Conservation (phyloP, 1,140 invertebrate species). For the Geopemphigus sp. region DNA sequence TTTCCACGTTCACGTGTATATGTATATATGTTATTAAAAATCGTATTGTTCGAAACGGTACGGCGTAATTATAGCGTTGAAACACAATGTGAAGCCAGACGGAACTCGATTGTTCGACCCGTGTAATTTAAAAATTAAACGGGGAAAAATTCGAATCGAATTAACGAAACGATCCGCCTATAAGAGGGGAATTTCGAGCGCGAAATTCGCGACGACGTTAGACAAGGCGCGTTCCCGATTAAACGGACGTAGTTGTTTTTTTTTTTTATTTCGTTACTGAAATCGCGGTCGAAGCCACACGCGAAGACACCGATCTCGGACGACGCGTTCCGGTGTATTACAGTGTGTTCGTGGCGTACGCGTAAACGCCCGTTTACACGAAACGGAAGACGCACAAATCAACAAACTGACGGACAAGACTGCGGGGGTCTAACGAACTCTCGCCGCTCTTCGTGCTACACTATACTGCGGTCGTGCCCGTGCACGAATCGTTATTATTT, state of each 20-base stretch:
- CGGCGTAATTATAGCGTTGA: background rate
- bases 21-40: background rate
- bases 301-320: no score
- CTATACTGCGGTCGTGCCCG: no score
- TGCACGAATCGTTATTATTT: no score
- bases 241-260: background rate
- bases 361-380: no score
- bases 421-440: no score
- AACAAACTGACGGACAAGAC: no score
- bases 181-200: background rate
- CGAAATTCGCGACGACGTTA: background rate
- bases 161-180: background rate
- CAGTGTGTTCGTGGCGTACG: no score
- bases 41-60: constrained; percentile 14
- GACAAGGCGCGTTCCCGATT: background rate
- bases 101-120: background rate
- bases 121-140: constrained; percentile 23
- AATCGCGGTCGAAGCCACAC: no score
- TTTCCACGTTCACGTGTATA: background rate
- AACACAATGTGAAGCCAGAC: background rate
- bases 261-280: background rate
- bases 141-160: background rate
- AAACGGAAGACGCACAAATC: no score
- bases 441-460: no score
- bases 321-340: no score